Evolutionary conservation across 1,140 invertebrate species (phyloP).

Genomic region (Semibalanus balanoides): DNA sequence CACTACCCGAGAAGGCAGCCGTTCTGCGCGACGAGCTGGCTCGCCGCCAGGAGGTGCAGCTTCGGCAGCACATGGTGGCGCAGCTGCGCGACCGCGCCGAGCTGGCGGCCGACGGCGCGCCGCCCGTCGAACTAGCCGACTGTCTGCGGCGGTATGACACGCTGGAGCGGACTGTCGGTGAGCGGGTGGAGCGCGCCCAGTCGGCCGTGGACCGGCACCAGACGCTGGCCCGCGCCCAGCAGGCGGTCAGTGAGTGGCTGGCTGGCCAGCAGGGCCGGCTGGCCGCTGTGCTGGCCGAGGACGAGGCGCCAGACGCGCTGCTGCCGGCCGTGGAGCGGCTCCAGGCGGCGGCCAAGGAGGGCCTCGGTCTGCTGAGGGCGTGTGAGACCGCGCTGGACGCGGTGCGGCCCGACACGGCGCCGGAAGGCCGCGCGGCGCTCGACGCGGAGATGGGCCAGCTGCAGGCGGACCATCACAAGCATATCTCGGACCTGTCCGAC

Average conservation of each 20-base stretch:
- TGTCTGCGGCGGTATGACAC: slow-evolving; percentile 52
- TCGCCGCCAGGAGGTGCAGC: slow-evolving; percentile 60
- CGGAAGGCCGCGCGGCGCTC: slow-evolving; percentile 56
- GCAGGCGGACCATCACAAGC: slow-evolving; percentile 53
- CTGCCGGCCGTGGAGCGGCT: slow-evolving; percentile 56
- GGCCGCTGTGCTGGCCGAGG: slow-evolving; percentile 47
- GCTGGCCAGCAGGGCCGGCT: slow-evolving; percentile 55
- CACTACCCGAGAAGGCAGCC: slow-evolving; percentile 69
- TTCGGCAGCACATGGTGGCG: slow-evolving; percentile 60
- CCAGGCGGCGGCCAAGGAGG: slow-evolving; percentile 52
- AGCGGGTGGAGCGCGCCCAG: slow-evolving; percentile 66
- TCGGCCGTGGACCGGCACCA: slow-evolving; percentile 66
- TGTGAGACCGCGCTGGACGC: slow-evolving; percentile 53
- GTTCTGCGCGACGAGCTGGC: slow-evolving; percentile 57
- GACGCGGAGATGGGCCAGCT: slow-evolving; percentile 55
- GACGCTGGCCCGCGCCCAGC: slow-evolving; percentile 55
- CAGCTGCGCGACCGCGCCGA: slow-evolving; percentile 60
- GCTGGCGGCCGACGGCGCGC: slow-evolving; percentile 55
- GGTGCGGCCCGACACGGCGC: slow-evolving; percentile 60
- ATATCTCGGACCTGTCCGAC: slow-evolving; percentile 16
- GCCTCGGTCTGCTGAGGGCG: slow-evolving; percentile 51
- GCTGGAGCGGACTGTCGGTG: slow-evolving; percentile 50
- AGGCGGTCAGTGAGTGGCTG: slow-evolving; percentile 63
- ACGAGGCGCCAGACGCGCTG: slow-evolving; percentile 56
- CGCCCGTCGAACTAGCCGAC: slow-evolving; percentile 48